Conservation (phyloP, 2,888 invertebrate genomes). For the Leptinotarsa haldemani region DNA sequence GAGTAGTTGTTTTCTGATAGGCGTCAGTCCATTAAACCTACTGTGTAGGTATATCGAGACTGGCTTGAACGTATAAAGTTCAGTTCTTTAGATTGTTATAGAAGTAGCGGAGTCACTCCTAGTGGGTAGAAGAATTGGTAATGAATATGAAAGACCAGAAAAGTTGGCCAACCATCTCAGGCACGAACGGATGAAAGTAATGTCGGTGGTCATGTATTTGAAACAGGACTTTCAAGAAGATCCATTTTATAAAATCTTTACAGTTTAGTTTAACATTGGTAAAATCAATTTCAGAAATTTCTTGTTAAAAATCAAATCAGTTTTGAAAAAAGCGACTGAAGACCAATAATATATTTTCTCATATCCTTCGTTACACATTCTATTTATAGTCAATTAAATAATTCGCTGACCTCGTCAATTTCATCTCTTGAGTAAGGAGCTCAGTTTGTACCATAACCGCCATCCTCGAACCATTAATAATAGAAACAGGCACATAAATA, state of each 20-base stretch:
- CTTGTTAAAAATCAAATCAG: no score
- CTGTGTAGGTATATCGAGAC: no score
- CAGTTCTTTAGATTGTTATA: no score
- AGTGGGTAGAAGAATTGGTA: neutral
- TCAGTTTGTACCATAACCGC: neutral
- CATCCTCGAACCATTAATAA: conserved; percentile 14
- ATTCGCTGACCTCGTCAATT: neutral
- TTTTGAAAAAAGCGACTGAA: no score
- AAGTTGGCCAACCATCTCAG: neutral
- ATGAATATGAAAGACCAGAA: neutral
- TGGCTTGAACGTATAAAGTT: no score
- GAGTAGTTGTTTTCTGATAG: no score
- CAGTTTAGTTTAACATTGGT: no score
- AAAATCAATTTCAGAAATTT: no score
- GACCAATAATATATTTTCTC: no score
- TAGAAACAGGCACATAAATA: conserved; percentile 30
- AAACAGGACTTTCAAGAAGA: neutral
- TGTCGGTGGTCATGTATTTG: neutral
- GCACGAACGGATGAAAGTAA: neutral
- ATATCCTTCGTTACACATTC: no score
- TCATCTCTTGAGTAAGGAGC: neutral
- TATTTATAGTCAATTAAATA: neutral
- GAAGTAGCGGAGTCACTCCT: neutral
- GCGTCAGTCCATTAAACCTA: no score
- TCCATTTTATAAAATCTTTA: no score